Percentiles rank a stretch among this genome's conserved stretches.
phyloP scores from a whole-genome alignment of 2,113 vertebrate species.

The Otis tarda region DNA sequence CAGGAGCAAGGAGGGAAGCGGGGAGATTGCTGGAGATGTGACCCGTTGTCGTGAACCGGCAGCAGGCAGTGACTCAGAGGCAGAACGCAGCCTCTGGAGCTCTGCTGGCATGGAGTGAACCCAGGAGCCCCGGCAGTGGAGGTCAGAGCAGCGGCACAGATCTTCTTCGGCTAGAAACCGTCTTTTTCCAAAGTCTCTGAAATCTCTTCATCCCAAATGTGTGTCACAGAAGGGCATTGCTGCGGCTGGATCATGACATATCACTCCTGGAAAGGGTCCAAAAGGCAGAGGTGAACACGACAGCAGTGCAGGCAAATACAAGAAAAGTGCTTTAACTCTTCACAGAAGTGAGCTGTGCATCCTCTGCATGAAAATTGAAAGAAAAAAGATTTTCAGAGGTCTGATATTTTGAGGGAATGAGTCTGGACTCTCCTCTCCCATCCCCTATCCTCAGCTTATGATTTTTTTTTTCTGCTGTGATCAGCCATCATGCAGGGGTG shows the following conservation, averaged over 20 bases:
- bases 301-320: background rate
- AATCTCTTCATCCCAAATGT: background rate
- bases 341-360: background rate
- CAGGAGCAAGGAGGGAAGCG: background rate
- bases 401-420: background rate
- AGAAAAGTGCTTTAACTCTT: background rate
- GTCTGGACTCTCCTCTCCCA: background rate
- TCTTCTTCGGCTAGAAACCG: background rate
- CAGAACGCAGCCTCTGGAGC: background rate
- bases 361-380: background rate
- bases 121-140: accelerated
- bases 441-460: background rate
- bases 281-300: background rate
- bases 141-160: background rate
- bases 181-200: background rate
- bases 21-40: background rate
- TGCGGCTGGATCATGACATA: background rate
- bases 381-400: background rate
- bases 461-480: background rate
- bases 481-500: background rate
- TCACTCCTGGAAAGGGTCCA: background rate
- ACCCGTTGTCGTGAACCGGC: background rate
- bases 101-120: accelerated
- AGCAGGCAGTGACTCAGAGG: background rate
- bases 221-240: accelerated